Conservation (phyloP, 2,113 vertebrate species). For the Laterallus jamaicensis region DNA sequence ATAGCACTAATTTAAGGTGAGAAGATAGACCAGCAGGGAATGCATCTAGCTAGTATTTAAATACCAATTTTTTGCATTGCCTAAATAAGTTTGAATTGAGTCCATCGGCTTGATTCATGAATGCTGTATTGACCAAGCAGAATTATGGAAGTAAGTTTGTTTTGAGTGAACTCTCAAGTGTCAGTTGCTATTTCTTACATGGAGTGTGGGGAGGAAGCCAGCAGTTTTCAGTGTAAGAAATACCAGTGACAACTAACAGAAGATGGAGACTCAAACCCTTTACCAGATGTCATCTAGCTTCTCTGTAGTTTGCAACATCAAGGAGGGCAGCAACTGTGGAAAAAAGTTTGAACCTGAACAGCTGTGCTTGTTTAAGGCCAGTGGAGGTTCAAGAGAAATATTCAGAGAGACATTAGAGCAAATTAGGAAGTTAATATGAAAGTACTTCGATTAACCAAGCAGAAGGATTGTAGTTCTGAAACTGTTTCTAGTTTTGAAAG, state of each 20-base stretch:
- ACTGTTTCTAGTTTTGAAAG: slow-evolving; percentile 21
- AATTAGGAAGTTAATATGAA: not conserved
- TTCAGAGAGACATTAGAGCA: not conserved
- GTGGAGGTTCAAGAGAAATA: slow-evolving; percentile 34
- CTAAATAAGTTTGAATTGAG: slow-evolving; percentile 13
- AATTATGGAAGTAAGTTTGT: not conserved
- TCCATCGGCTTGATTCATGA: slow-evolving; percentile 61
- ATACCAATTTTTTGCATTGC: slow-evolving; percentile 34
- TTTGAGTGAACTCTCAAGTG: not conserved
- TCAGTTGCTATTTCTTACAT: slow-evolving; percentile 49
- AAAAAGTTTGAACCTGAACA: slow-evolving; percentile 49
- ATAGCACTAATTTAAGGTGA: slow-evolving; percentile 28
- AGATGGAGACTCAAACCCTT: slow-evolving; percentile 17
- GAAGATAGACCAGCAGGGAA: not conserved
- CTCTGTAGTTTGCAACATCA: slow-evolving; percentile 8
- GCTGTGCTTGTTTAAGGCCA: slow-evolving; percentile 58
- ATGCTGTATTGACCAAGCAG: slow-evolving; percentile 47
- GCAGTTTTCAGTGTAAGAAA: slow-evolving; percentile 28
- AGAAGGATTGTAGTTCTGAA: slow-evolving; percentile 27
- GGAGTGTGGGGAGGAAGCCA: not conserved
- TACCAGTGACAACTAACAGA: not conserved
- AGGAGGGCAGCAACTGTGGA: not conserved
- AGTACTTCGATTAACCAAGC: slow-evolving; percentile 16
- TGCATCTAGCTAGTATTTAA: slow-evolving; percentile 9
- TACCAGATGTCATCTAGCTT: not conserved